These are phyloP conservation scores for Alosa alosa DNA, from an alignment of 2,113 vertebrate genomes.

Conservation along the genomic window DNA sequence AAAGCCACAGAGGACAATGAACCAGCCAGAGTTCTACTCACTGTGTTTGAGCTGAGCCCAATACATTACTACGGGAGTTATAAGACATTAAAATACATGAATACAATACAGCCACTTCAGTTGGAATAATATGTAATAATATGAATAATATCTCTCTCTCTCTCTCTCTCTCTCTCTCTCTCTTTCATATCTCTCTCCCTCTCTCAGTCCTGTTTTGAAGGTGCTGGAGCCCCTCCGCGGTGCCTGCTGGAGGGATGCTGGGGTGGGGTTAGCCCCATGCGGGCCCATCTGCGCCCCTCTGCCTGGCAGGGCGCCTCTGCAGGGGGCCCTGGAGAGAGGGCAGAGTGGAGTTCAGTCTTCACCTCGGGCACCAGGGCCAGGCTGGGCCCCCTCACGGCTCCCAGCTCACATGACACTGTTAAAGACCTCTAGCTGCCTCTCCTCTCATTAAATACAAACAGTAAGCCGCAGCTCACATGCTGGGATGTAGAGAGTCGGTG, in stretches of 20 bases:
- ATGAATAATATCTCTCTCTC: too few relatives aligned
- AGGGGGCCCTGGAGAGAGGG: background rate
- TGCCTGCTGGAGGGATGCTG: background rate
- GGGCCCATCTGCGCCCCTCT: background rate
- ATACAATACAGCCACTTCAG: background rate
- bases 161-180: background rate
- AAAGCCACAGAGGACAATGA: background rate
- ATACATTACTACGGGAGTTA: background rate
- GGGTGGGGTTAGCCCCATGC: background rate
- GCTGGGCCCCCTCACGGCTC: too few relatives aligned
- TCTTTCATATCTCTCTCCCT: background rate
- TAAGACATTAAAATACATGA: background rate
- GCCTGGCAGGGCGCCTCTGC: background rate
- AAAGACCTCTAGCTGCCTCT: too few relatives aligned
- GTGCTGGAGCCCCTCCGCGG: background rate
- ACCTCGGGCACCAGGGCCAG: too few relatives aligned
- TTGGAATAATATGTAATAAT: background rate
- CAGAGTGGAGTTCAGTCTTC: background rate
- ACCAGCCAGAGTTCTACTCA: background rate
- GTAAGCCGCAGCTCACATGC: too few relatives aligned
- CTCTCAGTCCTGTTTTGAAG: background rate
- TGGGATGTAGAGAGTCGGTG: background rate
- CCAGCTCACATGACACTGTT: too few relatives aligned
- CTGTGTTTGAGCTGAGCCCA: background rate
- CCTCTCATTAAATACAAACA: too few relatives aligned